Base-by-base conservation (phyloP, 1,140 invertebrate genomes). In the Pomacea maculata region DNA sequence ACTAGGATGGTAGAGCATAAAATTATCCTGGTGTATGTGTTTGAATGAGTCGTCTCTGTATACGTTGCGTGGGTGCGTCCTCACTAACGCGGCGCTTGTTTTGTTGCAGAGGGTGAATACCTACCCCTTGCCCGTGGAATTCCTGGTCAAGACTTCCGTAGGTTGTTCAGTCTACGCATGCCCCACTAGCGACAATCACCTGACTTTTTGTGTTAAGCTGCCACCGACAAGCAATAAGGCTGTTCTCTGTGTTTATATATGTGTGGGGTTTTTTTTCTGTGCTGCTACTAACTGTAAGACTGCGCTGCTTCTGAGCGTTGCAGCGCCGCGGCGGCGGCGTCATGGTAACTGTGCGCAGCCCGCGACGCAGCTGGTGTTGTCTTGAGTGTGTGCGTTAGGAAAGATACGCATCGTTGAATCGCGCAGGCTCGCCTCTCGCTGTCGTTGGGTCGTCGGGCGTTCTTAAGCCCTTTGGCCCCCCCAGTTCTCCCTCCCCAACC, bases 41-140 rank as follows among this genome's bases (percentile, higher is more conserved):
- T 61, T 17, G 57, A 14, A 17, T 61, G 57, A 17, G 8, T 61
- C 34, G 57, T 17, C 11, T 61, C 11, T 17, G 57, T 61, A 61
- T 61, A 14, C 11, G 57, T 11, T 61, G 57, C 8, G 11, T 11
- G 15, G 11, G 57, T 61, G 57, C 57, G 57, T 61, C 14, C 6
- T 11, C 29, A n/a, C 29, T 70, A 71, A 14, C 55, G 77, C 77
- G 45, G 77, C 77, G 77, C 65, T 78, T 68, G 65, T 70, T 78
- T 70, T 78, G 77, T 78, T 78, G 77, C 77, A 78, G 77, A 70
- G 29, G 19, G 73, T 75, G 73, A 75, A 52, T 25, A 25, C 52
- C 52, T 21, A 8, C 55, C 57, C 17, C 54, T 78, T 65, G 63
- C 63, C 19, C 12, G 29, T 12, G 67, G 67, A 70, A 12, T 70